phyloP scores from a whole-genome alignment of 2,888 invertebrate species.

The Entomobrya proxima region DNA sequence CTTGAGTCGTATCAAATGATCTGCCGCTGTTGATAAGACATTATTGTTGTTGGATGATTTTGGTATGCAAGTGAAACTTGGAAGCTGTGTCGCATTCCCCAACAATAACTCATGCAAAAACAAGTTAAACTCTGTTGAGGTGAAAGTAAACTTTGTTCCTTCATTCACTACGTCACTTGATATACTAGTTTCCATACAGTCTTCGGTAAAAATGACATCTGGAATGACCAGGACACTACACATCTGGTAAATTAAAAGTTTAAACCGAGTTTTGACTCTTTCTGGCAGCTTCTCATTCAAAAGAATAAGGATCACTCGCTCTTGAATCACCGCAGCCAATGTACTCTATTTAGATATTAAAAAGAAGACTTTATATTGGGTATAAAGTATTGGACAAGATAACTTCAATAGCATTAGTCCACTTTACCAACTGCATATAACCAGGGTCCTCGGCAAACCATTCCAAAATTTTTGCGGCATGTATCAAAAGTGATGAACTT shows the following conservation, averaged over 20 bases:
- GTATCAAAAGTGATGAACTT: slow-evolving; percentile 17
- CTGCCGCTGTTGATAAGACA: slow-evolving; percentile 65
- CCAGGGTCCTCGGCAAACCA: slow-evolving; percentile 64
- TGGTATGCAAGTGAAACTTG: background rate
- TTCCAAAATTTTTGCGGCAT: slow-evolving; percentile 56
- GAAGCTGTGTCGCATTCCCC: slow-evolving; percentile 21
- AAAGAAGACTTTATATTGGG: background rate
- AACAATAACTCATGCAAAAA: slow-evolving; percentile 61
- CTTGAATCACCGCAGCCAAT: slow-evolving; percentile 11
- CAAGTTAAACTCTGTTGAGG: slow-evolving; percentile 46
- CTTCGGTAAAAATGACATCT: slow-evolving; percentile 39
- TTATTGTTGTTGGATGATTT: background rate
- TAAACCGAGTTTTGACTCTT: slow-evolving; percentile 21
- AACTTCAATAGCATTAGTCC: too few species aligned
- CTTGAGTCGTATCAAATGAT: slow-evolving; percentile 70
- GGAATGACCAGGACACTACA: slow-evolving; percentile 16
- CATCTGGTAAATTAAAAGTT: slow-evolving; percentile 36
- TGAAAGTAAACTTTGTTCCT: background rate
- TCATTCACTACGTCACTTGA: background rate
- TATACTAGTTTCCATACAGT: slow-evolving; percentile 42
- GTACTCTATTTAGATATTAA: slow-evolving; percentile 15
- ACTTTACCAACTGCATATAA: slow-evolving; percentile 66
- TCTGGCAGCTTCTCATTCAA: slow-evolving; percentile 52
- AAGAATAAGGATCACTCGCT: slow-evolving; percentile 9
- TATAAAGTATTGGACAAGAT: too few species aligned